A percentile compares a stretch with the other conserved stretches of the same genome.
Conservation (phyloP, 2,888 invertebrate species). For the Sarcophaga subvicina region DNA sequence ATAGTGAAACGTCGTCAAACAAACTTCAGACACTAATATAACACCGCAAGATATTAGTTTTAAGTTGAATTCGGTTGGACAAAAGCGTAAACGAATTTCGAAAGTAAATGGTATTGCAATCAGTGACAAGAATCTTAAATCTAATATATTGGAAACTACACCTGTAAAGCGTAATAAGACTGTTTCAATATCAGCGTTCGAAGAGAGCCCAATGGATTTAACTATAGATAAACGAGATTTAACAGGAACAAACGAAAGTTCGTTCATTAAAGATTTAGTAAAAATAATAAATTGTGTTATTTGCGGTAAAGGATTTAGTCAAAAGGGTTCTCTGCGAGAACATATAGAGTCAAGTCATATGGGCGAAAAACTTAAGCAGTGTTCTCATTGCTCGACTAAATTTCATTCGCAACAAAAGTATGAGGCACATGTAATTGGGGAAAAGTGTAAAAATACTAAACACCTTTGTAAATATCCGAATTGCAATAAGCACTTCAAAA, state of each 20-base stretch:
- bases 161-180: constrained; percentile 6
- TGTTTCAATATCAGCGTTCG: background rate
- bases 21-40: no score
- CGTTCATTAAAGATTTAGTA: background rate
- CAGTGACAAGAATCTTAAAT: background rate
- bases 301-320: constrained; percentile 48
- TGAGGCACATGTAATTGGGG: constrained; percentile 64
- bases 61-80: no score
- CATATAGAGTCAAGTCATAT: constrained; percentile 64
- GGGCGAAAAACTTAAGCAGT: constrained; percentile 64
- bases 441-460: constrained; percentile 59
- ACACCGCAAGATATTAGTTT: no score
- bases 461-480: constrained; percentile 57
- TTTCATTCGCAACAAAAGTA: constrained; percentile 67
- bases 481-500: constrained; percentile 66
- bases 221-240: constrained; percentile 23
- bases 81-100: background rate
- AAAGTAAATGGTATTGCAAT: background rate
- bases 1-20: no score
- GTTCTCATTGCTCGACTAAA: constrained; percentile 64
- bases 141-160: background rate
- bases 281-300: constrained; percentile 51
- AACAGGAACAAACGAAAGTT: background rate
- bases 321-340: constrained; percentile 46
- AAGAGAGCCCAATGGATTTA: constrained; percentile 15